Evolutionary conservation across 2,797 vertebrate genomes (phyloP).

Genomic region (Cryptoblepharus egeriae): DNA sequence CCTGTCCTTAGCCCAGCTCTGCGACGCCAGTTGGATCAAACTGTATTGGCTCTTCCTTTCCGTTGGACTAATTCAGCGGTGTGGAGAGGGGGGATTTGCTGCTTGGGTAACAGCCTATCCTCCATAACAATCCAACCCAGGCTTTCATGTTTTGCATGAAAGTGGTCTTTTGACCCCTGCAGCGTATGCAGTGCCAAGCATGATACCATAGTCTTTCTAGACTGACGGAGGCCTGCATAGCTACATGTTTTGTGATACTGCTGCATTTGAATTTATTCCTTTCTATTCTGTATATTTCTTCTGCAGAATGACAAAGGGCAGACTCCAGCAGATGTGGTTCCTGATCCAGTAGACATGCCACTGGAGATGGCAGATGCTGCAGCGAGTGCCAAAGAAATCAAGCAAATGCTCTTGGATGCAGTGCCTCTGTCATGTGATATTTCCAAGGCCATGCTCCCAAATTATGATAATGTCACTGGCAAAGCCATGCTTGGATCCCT

Average conservation of each 20-base stretch:
- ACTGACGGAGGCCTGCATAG: too few species aligned
- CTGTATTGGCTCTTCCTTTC: too few species aligned
- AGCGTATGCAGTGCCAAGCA: too few species aligned
- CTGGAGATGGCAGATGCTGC: conserved; percentile 95
- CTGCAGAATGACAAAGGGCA: conserved; percentile 91
- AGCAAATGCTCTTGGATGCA: conserved; percentile 83
- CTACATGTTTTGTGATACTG: not conserved
- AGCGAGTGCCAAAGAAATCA: conserved; percentile 89
- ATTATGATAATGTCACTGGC: conserved; percentile 75
- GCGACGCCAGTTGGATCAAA: too few species aligned
- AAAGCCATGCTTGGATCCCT: conserved; percentile 82
- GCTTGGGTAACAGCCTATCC: too few species aligned
- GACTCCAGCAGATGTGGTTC: conserved; percentile 90
- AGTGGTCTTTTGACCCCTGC: too few species aligned
- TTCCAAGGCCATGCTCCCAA: conserved; percentile 74
- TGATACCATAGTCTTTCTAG: too few species aligned
- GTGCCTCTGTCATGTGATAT: conserved; percentile 81
- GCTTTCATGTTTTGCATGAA: too few species aligned
- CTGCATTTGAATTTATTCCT: conserved; percentile 9
- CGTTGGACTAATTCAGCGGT: too few species aligned
- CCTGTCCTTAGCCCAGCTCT: too few species aligned
- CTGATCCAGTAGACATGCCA: conserved; percentile 94
- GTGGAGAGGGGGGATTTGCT: too few species aligned
- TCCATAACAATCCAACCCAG: too few species aligned
- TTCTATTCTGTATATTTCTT: conserved; percentile 5